Conservation (phyloP, 1,140 invertebrate species). For the Homarus americanus region DNA sequence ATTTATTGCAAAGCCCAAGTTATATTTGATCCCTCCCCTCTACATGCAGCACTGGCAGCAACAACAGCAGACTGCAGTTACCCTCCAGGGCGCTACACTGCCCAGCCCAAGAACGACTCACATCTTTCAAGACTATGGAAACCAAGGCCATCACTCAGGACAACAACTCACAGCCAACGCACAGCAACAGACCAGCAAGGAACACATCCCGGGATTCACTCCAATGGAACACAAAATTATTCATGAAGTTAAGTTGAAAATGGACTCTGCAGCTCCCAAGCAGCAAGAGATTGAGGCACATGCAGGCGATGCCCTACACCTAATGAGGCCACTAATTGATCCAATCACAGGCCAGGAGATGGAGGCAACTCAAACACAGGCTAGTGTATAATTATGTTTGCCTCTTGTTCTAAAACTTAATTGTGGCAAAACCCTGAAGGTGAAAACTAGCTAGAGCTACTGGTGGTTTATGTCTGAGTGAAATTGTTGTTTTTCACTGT, state of each 20-base stretch:
- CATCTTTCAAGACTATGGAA: slow-evolving; percentile 63
- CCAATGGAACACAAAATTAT: slow-evolving; percentile 63
- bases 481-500: neutral
- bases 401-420: neutral
- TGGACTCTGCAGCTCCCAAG: slow-evolving; percentile 40
- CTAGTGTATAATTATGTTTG: slow-evolving; percentile 37
- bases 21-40: slow-evolving; percentile 14
- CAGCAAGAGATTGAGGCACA: slow-evolving; percentile 64
- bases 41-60: slow-evolving; percentile 55
- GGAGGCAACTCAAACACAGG: slow-evolving; percentile 62
- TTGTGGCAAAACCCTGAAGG: neutral
- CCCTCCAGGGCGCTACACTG: slow-evolving; percentile 56
- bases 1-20: neutral
- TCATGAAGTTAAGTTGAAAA: slow-evolving; percentile 65
- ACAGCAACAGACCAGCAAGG: slow-evolving; percentile 59
- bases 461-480: neutral
- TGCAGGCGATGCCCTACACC: slow-evolving; percentile 53
- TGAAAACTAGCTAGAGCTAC: neutral
- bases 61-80: slow-evolving; percentile 60
- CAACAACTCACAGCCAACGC: slow-evolving; percentile 37
- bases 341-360: slow-evolving; percentile 66
- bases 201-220: slow-evolving; percentile 51
- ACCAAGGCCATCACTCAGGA: slow-evolving; percentile 52
- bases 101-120: slow-evolving; percentile 62
- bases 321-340: slow-evolving; percentile 65